Base-by-base conservation (phyloP, 2,888 invertebrate species). In the Hirtodrosophila histrioides region DNA sequence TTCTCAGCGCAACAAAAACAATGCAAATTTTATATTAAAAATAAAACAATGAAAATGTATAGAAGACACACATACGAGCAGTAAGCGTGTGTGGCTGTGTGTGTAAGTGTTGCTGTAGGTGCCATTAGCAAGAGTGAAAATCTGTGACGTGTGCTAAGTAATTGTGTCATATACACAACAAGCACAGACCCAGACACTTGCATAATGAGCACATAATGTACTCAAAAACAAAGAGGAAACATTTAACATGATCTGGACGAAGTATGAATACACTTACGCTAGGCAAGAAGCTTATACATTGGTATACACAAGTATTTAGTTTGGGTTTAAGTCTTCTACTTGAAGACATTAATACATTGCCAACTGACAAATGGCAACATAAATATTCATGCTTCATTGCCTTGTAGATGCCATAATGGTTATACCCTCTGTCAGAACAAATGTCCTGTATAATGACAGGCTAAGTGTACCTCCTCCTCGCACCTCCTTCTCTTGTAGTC, bases 11-110 rank as follows among this genome's bases (percentile, higher is more conserved):
- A 54, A 41, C 50, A 71, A 55, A 46, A 71, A 75, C 71, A 86
- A 78, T 81, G 72, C 53, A 83, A 82, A 79, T 79, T 79, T 77
- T 77, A 86, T 86, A 79, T 86, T 87, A 76, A 71, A 84, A 86
- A 78, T 75, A 74, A 62, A 84, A 75, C 76, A 73, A 73, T 71
- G 62, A 53, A 69, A 63, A 63, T 69, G 40, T 31, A 17, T 62
- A 71, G 43, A 50, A 71, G 51, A 31, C 50, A 41, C 61, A 76
- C 40, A 54, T 43, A 43, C 51, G 39, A 58, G 8, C 23, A 39
- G 29, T 40, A 46, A 24, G 44, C 9, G 37, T 41, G 29, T 41
- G 40, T 50, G 57, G 29, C 31, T 24, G 55, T 53, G 48, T 53
- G 58, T n/a, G 51, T 37, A 51, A 57, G 44, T 49, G 56, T 43